Base-by-base conservation (phyloP, 2,888 invertebrate species). In the Apantesis nais region DNA sequence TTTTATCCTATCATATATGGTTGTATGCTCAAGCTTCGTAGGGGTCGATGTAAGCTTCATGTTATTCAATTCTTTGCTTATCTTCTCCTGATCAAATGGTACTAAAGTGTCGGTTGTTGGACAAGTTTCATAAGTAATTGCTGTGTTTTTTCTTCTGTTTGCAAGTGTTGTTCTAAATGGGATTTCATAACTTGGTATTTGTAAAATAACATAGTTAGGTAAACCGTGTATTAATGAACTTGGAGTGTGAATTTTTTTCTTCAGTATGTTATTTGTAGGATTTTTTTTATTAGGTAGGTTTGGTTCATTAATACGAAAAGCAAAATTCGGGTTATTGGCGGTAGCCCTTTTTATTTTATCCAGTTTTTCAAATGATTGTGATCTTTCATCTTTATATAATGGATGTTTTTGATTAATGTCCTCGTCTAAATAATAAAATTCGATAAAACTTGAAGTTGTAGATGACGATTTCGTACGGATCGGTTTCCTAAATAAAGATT, bases 401-500 rank as follows among this genome's bases (percentile, higher is more conserved):
- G 22, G 41, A 25, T 63, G 12, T 16, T 76, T 78, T 31, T 44
- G 60, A 62, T 63, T 66, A 52, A 62, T 68, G 2, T 73, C 72
- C 70, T 79, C 88, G 74, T 93, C 91, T 71, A 90, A 85, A 81
- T 93, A 94, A 82, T 93, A 90, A 84, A 94, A 94, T 82, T 94
- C 93, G 67, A 93, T 93, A 64, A 83, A 90, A 83, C 92, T 93
- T 5, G 90, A 84, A 22, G 92, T 93, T 8, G 86, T 78, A 60
- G 77, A 82, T 11, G 71, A 62, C 9, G 71, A 14, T 34, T 55
- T 63, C 58, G 73, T 66, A 11, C 68, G 70, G 41, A 72, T 60
- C 14, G 72, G 29, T 66, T 76, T 65, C 37, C 76, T 68, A 48
- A 68, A 70, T 41, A 76, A 63, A 41, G 78, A 63, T 34, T 75